phyloP scores from a whole-genome alignment of 2,113 vertebrate species.

The Donacobius atricapilla region DNA sequence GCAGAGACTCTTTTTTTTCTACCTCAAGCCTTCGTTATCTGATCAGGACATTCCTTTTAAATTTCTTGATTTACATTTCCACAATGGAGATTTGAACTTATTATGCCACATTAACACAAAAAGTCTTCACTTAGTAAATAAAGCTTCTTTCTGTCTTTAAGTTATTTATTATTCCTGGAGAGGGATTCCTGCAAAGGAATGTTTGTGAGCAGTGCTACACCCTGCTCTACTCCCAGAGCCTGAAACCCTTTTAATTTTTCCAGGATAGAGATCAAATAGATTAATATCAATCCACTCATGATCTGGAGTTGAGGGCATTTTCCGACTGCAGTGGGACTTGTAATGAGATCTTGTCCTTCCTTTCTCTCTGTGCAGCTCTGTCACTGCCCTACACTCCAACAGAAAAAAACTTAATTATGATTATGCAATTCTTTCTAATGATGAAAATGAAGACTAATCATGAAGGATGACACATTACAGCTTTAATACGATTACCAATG shows the following conservation, averaged over 20 bases:
- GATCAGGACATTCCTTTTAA: not conserved
- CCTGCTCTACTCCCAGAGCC: not conserved
- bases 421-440: not conserved
- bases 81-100: not conserved
- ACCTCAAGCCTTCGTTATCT: not conserved
- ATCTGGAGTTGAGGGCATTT: rapidly evolving
- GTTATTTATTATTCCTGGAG: not conserved
- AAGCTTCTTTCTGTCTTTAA: not conserved
- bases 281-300: not conserved
- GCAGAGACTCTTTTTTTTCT: not conserved
- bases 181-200: not conserved
- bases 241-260: not conserved
- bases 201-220: not conserved
- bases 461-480: not conserved
- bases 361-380: not conserved
- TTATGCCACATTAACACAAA: not conserved
- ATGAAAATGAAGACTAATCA: slow-evolving; percentile 1
- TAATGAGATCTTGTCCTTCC: not conserved
- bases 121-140: not conserved
- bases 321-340: rapidly evolving
- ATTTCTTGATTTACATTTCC: not conserved
- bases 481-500: not conserved
- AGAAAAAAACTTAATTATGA: not conserved
- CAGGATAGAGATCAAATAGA: not conserved
- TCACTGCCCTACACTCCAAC: not conserved